phyloP scores from a whole-genome alignment of 2,888 invertebrate species.

The Gibbula magus region DNA sequence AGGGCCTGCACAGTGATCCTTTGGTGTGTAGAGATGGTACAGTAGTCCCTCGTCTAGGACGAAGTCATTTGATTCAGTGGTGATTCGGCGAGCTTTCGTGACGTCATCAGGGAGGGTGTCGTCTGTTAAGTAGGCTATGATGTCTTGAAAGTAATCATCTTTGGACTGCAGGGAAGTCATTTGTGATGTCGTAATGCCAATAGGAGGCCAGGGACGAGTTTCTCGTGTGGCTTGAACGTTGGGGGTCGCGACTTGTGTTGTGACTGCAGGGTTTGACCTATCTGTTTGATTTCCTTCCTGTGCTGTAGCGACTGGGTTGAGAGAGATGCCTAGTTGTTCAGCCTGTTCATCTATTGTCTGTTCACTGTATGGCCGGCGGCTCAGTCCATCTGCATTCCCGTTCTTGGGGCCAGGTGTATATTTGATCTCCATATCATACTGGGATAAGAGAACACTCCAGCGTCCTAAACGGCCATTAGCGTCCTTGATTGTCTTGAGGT shows the following conservation, averaged over 20 bases:
- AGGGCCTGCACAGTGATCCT: not conserved
- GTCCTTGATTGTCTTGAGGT: slow-evolving; percentile 41
- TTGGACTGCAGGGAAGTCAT: not conserved
- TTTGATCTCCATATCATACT: slow-evolving; percentile 20
- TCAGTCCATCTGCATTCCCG: slow-evolving; percentile 34
- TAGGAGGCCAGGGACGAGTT: too few relatives aligned
- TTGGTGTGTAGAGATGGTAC: not conserved
- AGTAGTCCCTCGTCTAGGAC: not conserved
- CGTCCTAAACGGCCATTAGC: slow-evolving; percentile 33
- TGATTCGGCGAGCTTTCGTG: not conserved
- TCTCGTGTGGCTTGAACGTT: too few relatives aligned
- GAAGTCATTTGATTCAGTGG: not conserved
- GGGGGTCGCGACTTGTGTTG: too few relatives aligned
- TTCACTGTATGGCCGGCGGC: slow-evolving; percentile 29
- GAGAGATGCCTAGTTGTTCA: not conserved
- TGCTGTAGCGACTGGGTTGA: not conserved
- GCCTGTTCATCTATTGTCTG: not conserved
- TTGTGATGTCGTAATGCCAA: too few relatives aligned
- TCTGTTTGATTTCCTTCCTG: too few relatives aligned
- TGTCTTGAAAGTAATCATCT: not conserved
- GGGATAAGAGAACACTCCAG: slow-evolving; percentile 29
- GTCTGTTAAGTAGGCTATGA: not conserved
- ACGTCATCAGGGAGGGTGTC: not conserved
- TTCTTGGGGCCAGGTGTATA: slow-evolving; percentile 28
- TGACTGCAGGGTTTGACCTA: too few relatives aligned